These are phyloP conservation scores for Trichonephila clavipes DNA, from an alignment of 1,140 invertebrate species.

Conservation along the genomic window DNA sequence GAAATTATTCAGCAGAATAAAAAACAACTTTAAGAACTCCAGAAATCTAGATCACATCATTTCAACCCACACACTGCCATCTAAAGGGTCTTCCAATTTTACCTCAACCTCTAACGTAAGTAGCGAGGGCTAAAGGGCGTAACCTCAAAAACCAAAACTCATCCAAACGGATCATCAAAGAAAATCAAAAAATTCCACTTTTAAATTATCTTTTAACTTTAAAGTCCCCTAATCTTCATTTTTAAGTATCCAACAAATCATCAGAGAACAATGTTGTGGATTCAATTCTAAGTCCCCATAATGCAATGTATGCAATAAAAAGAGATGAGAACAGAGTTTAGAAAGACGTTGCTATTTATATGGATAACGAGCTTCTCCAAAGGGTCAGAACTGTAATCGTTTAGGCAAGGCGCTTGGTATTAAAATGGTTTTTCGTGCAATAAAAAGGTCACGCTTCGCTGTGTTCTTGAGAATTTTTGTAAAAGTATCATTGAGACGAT, in stretches of 20 bases:
- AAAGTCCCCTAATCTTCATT: background rate
- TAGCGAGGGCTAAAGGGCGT: background rate
- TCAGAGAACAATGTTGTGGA: slow-evolving; percentile 23
- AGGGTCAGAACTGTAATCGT: background rate
- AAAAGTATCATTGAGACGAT: too few relatives aligned
- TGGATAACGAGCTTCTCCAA: background rate
- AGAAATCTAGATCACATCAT: background rate
- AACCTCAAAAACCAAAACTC: background rate
- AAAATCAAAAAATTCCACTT: slow-evolving; percentile 24
- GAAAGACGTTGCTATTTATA: slow-evolving; percentile 13
- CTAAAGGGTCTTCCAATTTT: background rate
- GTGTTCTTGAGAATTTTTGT: background rate
- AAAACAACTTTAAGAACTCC: background rate
- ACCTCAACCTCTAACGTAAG: background rate
- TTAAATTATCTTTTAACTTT: slow-evolving; percentile 22
- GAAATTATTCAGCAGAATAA: background rate
- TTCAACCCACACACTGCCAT: background rate
- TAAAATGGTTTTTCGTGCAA: slow-evolving; percentile 1
- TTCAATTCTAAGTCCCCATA: background rate
- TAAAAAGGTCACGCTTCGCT: slow-evolving; percentile 7
- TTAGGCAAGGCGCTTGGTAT: slow-evolving; percentile 11
- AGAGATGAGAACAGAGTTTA: slow-evolving; percentile 6
- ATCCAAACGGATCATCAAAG: background rate
- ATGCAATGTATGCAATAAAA: background rate
- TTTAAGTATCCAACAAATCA: slow-evolving; percentile 28